A percentile compares a stretch with the other conserved stretches of the same genome.
These are phyloP conservation scores for Exephanes ischioxanthus DNA, from an alignment of 2,888 invertebrate species.

Conservation along the genomic window DNA sequence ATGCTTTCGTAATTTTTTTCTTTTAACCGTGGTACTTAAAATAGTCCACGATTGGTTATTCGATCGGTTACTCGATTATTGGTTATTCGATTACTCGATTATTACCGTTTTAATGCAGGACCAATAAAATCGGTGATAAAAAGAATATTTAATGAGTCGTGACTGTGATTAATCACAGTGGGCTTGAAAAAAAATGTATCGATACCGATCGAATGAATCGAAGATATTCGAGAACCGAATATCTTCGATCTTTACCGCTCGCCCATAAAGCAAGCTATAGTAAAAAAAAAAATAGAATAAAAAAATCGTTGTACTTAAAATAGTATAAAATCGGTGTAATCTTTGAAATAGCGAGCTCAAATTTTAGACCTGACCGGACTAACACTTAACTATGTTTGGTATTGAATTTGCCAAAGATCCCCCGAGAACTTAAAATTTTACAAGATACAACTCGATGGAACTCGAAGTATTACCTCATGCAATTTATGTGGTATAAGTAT, in stretches of 20 bases:
- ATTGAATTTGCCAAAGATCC: neutral
- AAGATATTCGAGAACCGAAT: neutral
- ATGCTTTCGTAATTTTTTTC: neutral
- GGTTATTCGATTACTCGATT: too few relatives aligned
- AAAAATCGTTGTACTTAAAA: neutral
- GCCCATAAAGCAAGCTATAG: neutral
- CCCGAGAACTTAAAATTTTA: neutral
- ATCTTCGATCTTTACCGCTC: neutral
- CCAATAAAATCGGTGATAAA: too few relatives aligned
- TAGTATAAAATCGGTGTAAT: neutral
- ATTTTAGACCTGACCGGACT: neutral
- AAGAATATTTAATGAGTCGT: too few relatives aligned
- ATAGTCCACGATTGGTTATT: too few relatives aligned
- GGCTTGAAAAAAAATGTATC: too few relatives aligned
- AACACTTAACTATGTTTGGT: neutral
- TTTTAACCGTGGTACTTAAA: too few relatives aligned
- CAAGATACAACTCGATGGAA: neutral
- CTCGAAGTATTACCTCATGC: constrained; percentile 48
- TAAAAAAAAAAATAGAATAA: neutral
- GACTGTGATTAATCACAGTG: too few relatives aligned
- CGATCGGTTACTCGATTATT: too few relatives aligned
- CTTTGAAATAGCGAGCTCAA: neutral
- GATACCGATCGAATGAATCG: neutral
- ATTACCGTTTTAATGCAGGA: too few relatives aligned
- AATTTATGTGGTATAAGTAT: constrained; percentile 43